phyloP scores from a whole-genome alignment of 2,113 vertebrate species.

The Petromus typicus region DNA sequence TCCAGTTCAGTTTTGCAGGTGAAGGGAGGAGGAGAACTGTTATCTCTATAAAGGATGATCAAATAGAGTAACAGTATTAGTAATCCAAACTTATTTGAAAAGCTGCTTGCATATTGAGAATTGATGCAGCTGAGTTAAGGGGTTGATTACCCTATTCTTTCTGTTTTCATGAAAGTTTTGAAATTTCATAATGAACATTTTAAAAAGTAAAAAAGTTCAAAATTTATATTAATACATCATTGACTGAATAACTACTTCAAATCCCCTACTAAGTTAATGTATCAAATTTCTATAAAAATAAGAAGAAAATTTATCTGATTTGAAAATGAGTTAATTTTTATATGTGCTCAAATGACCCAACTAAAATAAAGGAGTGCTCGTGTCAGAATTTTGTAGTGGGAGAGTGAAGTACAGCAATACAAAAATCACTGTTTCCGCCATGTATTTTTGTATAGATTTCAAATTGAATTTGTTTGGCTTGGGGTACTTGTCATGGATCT shows the following conservation, averaged over 20 bases:
- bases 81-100: neutral
- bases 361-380: slow-evolving; percentile 52
- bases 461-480: neutral
- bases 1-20: neutral
- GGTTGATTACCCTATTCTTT: neutral
- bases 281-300: slow-evolving; percentile 60
- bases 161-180: neutral
- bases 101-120: neutral
- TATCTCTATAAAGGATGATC: neutral
- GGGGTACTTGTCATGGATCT: neutral
- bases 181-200: neutral
- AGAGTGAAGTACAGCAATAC: neutral
- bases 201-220: neutral
- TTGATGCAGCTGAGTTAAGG: neutral
- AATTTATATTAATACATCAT: neutral
- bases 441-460: slow-evolving; percentile 36
- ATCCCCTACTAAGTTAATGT: neutral
- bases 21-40: neutral
- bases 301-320: slow-evolving; percentile 48
- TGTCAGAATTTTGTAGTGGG: slow-evolving; percentile 5
- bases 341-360: slow-evolving; percentile 50
- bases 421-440: neutral
- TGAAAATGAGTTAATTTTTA: slow-evolving; percentile 22
- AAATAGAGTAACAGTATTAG: slow-evolving; percentile 27
- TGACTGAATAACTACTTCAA: slow-evolving; percentile 43